These are phyloP conservation scores for Ditylenchus dipsaci DNA, from an alignment of 1,140 invertebrate species.

Conservation along the genomic window DNA sequence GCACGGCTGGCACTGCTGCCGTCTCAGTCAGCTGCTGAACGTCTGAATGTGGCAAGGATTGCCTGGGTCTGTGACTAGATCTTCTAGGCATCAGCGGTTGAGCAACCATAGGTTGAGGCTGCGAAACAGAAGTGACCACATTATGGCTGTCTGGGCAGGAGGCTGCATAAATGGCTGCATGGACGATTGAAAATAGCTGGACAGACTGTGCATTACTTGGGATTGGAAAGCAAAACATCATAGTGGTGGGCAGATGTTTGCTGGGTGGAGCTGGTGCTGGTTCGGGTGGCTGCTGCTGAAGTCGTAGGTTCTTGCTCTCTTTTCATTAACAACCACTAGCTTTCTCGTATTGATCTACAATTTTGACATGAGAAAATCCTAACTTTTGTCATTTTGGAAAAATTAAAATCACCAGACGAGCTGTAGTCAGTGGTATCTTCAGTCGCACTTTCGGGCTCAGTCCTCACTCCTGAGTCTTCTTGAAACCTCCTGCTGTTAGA, in stretches of 20 bases:
- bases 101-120: not conserved
- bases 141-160: not conserved
- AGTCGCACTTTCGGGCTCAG: constrained; percentile 40
- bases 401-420: not conserved
- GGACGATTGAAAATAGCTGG: constrained; percentile 11
- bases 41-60: not conserved
- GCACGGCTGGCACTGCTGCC: not conserved
- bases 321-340: not conserved
- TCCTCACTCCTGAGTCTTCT: constrained; percentile 38
- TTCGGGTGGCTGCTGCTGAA: not conserved
- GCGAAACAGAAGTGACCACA: not conserved
- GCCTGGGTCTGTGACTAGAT: not conserved
- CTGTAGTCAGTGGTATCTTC: constrained; percentile 50
- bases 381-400: no score
- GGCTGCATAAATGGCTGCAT: not conserved
- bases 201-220: constrained; percentile 7
- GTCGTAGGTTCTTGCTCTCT: not conserved
- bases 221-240: constrained; percentile 16
- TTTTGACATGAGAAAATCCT: not conserved
- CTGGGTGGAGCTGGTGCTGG: not conserved
- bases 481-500: not conserved
- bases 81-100: not conserved
- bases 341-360: constrained; percentile 5
- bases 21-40: not conserved
- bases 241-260: not conserved